Evolutionary conservation across 2,888 invertebrate genomes (phyloP).

Genomic region (Anoncus sp.): DNA sequence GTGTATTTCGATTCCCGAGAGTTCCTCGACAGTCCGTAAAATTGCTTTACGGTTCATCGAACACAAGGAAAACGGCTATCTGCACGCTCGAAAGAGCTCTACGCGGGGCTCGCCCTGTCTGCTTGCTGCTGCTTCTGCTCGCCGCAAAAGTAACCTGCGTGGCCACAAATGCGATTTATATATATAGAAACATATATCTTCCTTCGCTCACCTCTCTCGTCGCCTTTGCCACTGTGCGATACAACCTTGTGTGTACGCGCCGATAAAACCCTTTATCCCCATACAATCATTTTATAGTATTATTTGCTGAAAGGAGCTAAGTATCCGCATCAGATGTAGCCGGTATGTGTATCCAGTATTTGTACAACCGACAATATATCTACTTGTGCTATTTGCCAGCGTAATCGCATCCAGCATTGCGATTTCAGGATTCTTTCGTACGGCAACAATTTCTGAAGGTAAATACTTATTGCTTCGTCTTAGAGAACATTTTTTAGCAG

Average conservation of each 20-base stretch:
- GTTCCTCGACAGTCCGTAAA: conserved; percentile 71
- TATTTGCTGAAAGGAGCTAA: conserved; percentile 55
- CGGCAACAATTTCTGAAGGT: conserved; percentile 16
- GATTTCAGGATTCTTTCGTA: conserved; percentile 27
- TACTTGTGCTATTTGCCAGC: conserved; percentile 46
- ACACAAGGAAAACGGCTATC: conserved; percentile 68
- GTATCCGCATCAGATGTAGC: conserved; percentile 42
- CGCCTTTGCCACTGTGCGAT: conserved; percentile 39
- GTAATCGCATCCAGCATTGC: conserved; percentile 46
- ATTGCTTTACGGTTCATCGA: conserved; percentile 70
- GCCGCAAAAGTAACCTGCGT: conserved; percentile 67
- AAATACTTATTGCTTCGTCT: conserved; percentile 30
- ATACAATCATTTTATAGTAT: conserved; percentile 61
- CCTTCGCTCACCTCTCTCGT: conserved; percentile 1
- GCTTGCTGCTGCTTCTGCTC: conserved; percentile 60
- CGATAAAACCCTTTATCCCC: conserved; percentile 56
- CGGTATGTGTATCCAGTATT: conserved; percentile 28
- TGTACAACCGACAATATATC: conserved; percentile 18
- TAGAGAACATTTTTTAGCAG: background rate
- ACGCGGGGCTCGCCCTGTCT: conserved; percentile 65
- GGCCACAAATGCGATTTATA: conserved; percentile 62
- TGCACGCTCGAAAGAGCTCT: conserved; percentile 67
- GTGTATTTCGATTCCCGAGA: conserved; percentile 68
- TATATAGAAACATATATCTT: conserved; percentile 26
- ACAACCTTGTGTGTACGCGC: conserved; percentile 48